Evolutionary conservation across 1,140 invertebrate genomes (phyloP).

Genomic region (Drosophila tristis): DNA sequence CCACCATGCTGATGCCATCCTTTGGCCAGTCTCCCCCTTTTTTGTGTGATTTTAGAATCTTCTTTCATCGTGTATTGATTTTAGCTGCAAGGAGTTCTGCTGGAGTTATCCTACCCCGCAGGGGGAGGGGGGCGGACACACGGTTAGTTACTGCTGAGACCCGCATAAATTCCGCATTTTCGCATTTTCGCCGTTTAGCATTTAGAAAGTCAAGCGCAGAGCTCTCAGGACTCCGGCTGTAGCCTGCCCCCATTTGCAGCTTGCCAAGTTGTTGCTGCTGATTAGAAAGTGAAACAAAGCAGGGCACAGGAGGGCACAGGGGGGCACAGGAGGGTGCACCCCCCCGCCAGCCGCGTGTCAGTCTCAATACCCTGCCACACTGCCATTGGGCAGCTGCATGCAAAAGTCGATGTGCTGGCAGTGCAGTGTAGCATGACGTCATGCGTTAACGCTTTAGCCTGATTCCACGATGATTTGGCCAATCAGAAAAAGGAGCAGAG

Average conservation of each 20-base stretch:
- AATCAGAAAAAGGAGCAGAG: conserved; percentile 67
- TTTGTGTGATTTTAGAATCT: conserved; percentile 16
- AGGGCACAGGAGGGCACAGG: no score
- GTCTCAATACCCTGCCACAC: not conserved
- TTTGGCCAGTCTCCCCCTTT: conserved; percentile 32
- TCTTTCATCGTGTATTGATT: conserved; percentile 30
- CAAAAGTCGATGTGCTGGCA: no score
- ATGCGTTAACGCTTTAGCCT: conserved; percentile 67
- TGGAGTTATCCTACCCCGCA: conserved; percentile 1
- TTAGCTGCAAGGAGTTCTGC: conserved; percentile 2
- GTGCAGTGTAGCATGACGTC: conserved; percentile 56
- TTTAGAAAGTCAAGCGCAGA: conserved; percentile 73
- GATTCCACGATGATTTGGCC: conserved; percentile 83
- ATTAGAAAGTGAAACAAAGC: conserved; percentile 71
- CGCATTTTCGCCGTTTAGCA: conserved; percentile 31
- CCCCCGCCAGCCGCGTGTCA: no score
- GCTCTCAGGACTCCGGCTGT: conserved; percentile 8
- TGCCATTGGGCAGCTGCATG: no score
- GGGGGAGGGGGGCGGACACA: no score
- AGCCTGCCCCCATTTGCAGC: conserved; percentile 22
- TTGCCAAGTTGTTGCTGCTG: conserved; percentile 58
- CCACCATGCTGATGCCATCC: not conserved
- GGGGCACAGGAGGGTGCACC: no score
- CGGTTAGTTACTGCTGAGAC: conserved; percentile 36
- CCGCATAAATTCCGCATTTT: conserved; percentile 66